Evolutionary conservation across 2,888 invertebrate genomes (phyloP).

Genomic region (Chymomyza amoena): DNA sequence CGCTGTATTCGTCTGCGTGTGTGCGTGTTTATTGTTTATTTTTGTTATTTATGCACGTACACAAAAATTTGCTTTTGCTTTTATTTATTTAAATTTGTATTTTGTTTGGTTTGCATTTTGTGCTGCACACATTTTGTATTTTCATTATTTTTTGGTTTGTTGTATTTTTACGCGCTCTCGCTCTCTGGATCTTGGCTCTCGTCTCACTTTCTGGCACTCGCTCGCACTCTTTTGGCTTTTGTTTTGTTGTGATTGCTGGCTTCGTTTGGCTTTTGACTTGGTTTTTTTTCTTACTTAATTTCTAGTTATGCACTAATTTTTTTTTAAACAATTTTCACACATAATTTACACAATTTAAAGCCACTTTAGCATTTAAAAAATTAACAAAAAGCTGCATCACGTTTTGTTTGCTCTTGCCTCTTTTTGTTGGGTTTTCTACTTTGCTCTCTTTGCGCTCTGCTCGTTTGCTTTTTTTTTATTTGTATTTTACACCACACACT

Average conservation of each 20-base stretch:
- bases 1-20: constrained; percentile 17
- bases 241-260: constrained; percentile 70
- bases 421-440: not conserved
- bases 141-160: constrained; percentile 29
- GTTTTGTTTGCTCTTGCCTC: constrained; percentile 37
- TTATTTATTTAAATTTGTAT: constrained; percentile 27
- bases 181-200: not conserved
- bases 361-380: constrained; percentile 10
- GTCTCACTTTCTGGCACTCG: constrained; percentile 20
- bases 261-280: constrained; percentile 32
- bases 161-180: constrained; percentile 18
- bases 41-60: constrained; percentile 35
- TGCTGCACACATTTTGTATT: constrained; percentile 33
- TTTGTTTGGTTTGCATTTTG: constrained; percentile 31
- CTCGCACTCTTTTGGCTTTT: constrained; percentile 37
- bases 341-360: constrained; percentile 44
- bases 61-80: not conserved
- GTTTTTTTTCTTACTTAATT: not conserved
- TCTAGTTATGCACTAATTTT: constrained; percentile 47
- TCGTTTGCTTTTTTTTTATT: constrained; percentile 31
- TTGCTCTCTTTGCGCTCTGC: constrained; percentile 37
- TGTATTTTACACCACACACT: constrained; percentile 44
- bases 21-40: constrained; percentile 47
- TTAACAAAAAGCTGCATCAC: constrained; percentile 51
- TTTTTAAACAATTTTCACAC: constrained; percentile 51